Conservation (phyloP, 2,888 invertebrate species). For the Calameuta pallipes region DNA sequence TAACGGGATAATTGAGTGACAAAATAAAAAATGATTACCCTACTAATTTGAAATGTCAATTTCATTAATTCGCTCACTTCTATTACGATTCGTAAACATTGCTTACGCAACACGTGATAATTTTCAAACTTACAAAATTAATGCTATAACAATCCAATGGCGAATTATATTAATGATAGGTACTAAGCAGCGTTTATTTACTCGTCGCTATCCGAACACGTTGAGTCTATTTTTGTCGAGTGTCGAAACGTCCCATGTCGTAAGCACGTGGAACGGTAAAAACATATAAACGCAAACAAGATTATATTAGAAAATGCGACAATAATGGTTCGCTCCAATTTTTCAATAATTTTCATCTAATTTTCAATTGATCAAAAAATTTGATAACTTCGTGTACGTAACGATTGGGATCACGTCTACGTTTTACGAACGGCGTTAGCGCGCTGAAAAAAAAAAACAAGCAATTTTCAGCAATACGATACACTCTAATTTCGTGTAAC, state of each 20-base stretch:
- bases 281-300: too few relatives aligned
- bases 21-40: neutral
- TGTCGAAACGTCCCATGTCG: too few relatives aligned
- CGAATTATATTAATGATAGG: too few relatives aligned
- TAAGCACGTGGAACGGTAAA: too few relatives aligned
- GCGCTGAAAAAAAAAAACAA: neutral
- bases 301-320: too few relatives aligned
- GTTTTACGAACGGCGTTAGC: neutral
- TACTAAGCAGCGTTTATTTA: too few relatives aligned
- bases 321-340: too few relatives aligned
- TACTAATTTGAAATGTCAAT: neutral
- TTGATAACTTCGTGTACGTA: neutral
- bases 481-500: constrained; percentile 1
- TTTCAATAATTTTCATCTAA: neutral
- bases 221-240: too few relatives aligned
- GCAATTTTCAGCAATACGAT: neutral
- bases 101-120: neutral
- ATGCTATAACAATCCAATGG: neutral
- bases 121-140: neutral
- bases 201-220: too few relatives aligned
- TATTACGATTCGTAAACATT: neutral
- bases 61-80: neutral
- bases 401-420: neutral
- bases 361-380: neutral
- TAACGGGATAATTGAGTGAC: neutral